These are phyloP conservation scores for Microctonus aethiopoides DNA, from an alignment of 2,888 invertebrate species.

Conservation along the genomic window DNA sequence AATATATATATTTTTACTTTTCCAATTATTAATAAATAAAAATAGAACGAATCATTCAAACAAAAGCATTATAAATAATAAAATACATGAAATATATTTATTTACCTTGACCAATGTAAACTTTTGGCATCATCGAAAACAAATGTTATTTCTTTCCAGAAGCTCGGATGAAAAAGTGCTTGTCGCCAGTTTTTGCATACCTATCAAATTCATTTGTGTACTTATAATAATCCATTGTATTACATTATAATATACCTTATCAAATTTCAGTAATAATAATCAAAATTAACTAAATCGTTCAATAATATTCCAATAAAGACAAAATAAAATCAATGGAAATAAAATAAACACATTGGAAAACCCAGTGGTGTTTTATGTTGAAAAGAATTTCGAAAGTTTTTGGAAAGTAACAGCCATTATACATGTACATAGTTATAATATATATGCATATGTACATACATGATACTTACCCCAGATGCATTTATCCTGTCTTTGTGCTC, in stretches of 20 bases:
- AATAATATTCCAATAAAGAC: constrained; percentile 4
- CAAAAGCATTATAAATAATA: neutral
- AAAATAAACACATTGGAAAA: constrained; percentile 1
- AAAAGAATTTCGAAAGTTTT: neutral
- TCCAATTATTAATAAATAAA: neutral
- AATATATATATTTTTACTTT: neutral
- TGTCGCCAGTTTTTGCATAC: constrained; percentile 72
- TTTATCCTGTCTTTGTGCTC: constrained; percentile 58
- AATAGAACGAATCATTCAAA: neutral
- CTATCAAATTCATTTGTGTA: constrained; percentile 41
- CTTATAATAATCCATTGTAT: neutral
- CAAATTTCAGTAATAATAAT: neutral
- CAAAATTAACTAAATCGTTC: too few relatives aligned
- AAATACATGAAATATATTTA: constrained; percentile 12
- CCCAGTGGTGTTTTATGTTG: neutral
- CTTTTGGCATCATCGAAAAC: constrained; percentile 61
- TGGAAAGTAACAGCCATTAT: neutral
- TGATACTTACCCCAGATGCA: constrained; percentile 60
- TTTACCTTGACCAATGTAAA: constrained; percentile 60
- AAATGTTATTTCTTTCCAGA: constrained; percentile 67
- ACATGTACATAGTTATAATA: neutral
- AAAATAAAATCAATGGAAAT: neutral
- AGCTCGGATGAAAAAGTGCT: constrained; percentile 66
- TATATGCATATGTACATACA: neutral
- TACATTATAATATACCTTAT: neutral